Conservation (phyloP, 2,113 vertebrate species). For the Phalacrocorax pelagicus region DNA sequence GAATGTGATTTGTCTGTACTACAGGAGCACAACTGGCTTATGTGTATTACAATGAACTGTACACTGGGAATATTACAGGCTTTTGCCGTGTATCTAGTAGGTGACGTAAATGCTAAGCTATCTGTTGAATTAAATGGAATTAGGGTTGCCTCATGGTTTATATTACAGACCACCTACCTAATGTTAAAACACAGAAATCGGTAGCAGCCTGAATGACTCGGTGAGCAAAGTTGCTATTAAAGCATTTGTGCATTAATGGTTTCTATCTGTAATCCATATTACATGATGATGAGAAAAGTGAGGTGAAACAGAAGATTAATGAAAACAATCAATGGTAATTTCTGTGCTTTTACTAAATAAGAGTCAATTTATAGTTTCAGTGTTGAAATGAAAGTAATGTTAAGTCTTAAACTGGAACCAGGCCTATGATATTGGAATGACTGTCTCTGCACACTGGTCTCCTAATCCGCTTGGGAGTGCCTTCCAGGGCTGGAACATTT, state of each 20-base stretch:
- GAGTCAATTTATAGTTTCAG: slow-evolving; percentile 57
- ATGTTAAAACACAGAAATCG: slow-evolving; percentile 39
- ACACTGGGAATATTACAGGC: background rate
- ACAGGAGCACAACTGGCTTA: background rate
- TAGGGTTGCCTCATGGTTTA: background rate
- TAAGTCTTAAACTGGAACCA: slow-evolving; percentile 45
- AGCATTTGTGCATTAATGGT: slow-evolving; percentile 52
- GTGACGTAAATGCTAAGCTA: background rate
- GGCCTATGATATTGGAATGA: background rate
- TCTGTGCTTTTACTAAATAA: slow-evolving; percentile 71
- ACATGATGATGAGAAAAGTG: slow-evolving; percentile 70
- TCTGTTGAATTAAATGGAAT: background rate
- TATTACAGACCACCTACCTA: background rate
- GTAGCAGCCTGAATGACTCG: slow-evolving; percentile 20
- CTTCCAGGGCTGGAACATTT: background rate
- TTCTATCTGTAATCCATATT: slow-evolving; percentile 70
- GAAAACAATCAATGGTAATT: slow-evolving; percentile 73
- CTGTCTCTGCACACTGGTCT: background rate
- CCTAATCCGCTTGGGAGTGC: background rate
- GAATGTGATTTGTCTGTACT: background rate
- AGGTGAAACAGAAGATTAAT: slow-evolving; percentile 76
- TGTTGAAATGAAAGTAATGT: slow-evolving; percentile 52
- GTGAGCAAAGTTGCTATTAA: slow-evolving; percentile 57
- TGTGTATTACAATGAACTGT: background rate
- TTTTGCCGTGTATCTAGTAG: background rate